Evolutionary conservation across 2,888 invertebrate species (phyloP).

Genomic region (Macrophya alboannulata): DNA sequence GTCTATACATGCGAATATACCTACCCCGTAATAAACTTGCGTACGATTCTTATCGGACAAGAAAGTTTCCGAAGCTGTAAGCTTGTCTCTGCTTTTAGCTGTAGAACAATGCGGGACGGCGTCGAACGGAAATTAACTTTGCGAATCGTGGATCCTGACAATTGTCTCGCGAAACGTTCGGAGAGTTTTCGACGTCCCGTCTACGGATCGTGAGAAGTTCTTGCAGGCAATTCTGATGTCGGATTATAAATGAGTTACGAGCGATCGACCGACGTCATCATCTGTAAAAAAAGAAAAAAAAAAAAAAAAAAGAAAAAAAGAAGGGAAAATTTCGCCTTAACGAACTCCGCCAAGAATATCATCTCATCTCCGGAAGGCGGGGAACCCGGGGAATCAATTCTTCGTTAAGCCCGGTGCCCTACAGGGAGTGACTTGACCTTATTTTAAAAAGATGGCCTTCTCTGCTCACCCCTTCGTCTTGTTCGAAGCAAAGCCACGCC

Average conservation of each 20-base stretch:
- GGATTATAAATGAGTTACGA: conserved; percentile 49
- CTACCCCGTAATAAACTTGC: neutral
- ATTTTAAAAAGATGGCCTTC: conserved; percentile 41
- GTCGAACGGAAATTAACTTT: conserved; percentile 43
- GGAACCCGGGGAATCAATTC: conserved; percentile 44
- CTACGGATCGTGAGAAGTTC: conserved; percentile 10
- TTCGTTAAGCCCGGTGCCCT: conserved; percentile 43
- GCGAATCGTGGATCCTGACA: conserved; percentile 39
- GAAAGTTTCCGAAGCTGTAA: conserved; percentile 12
- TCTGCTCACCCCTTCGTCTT: conserved; percentile 30
- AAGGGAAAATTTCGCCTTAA: conserved; percentile 10
- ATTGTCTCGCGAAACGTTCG: conserved; percentile 34
- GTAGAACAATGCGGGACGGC: neutral
- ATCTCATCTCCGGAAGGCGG: conserved; percentile 46
- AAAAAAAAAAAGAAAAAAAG: neutral
- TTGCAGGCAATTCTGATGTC: conserved; percentile 7
- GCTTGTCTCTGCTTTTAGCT: conserved; percentile 23
- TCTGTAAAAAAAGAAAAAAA: neutral
- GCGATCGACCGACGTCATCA: conserved; percentile 38
- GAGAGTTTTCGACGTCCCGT: conserved; percentile 26
- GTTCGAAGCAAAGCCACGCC: conserved; percentile 29
- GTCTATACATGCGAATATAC: too few relatives aligned
- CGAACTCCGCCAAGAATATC: conserved; percentile 44
- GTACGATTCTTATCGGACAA: conserved; percentile 20
- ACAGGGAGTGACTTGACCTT: conserved; percentile 39